Base-by-base conservation (phyloP, 2,113 vertebrate genomes). In the Nothoprocta pentlandii region DNA sequence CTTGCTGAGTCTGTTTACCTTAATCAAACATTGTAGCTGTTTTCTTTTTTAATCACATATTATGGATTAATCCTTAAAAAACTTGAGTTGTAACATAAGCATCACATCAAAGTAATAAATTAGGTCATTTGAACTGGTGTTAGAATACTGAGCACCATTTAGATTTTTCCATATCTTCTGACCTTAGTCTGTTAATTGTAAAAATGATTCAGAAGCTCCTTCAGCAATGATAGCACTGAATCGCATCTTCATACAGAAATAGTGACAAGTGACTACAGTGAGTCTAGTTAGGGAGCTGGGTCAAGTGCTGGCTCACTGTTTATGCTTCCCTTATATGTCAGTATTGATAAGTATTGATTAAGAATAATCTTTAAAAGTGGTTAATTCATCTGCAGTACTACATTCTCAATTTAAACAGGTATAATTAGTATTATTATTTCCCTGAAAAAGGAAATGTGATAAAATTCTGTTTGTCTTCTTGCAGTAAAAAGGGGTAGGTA, bases 401-500 rank as follows among this genome's bases (percentile, higher is more conserved):
- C 6, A 3, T 49, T 84, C 32, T 34, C 6, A 21, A 6, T 92
- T 90, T 92, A 76, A 21, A 90, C 53, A 12, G 6, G 5, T 30
- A 75, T 56, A 73, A 21, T 26, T 26, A 8, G 12, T 13, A 39
- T 73, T 12, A 34, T 36, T 63, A 63, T 63, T 69, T 87, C n/a
- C 36, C 58, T 71, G 56, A 87, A 83, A 6, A 76, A 17, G 56
- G 56, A 94, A 94, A 83, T 12, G 61, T 12, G 19, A 80, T 84
- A 81, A 93, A 94, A 92, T 68, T 53, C 39, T 91, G 5, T 16
- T 90, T 95, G 76, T 41, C 1, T 2, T 89, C 68, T 79, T 95
- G 23, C 85, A 90, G 85, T 90, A 77, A 95, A 92, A 89, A 88
- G n/a, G 34, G 80, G 85, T 64, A 64, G 8, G 95, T 94, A 97